A percentile compares a stretch with the other conserved stretches of the same genome.
Evolutionary conservation across 2,797 vertebrate genomes (phyloP).

Genomic region (Epinephelus malabaricus): DNA sequence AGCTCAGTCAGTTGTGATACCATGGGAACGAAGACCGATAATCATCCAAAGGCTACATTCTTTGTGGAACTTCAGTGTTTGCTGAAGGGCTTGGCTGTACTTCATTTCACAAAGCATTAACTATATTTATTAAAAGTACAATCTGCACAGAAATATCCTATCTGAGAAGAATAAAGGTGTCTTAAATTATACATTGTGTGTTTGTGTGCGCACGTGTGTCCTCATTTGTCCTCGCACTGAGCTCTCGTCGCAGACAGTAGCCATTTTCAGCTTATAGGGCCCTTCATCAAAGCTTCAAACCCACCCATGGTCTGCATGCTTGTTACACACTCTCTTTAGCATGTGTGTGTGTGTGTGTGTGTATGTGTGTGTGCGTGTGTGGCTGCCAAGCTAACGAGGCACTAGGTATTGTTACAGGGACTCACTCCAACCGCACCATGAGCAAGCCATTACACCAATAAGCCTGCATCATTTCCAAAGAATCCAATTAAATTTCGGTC

Average conservation of each 20-base stretch:
- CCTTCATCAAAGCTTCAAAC: constrained; percentile 72
- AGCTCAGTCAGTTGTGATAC: constrained; percentile 51
- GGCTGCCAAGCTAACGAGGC: constrained; percentile 75
- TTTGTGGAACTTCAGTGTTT: constrained; percentile 40
- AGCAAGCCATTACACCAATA: constrained; percentile 81
- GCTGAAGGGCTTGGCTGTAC: constrained; percentile 19
- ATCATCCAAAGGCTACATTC: constrained; percentile 54
- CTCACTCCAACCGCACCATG: constrained; percentile 80
- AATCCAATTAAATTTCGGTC: constrained; percentile 83
- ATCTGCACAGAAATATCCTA: constrained; percentile 1
- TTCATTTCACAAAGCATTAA: constrained; percentile 8
- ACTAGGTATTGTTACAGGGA: constrained; percentile 77
- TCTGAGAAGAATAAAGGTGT: neutral
- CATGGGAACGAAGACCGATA: constrained; percentile 43
- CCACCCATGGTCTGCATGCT: constrained; percentile 59
- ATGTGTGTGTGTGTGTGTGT: constrained; percentile 36
- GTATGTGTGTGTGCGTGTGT: constrained; percentile 40
- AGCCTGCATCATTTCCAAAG: constrained; percentile 82
- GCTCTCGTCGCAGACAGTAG: constrained; percentile 57
- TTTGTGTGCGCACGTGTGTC: constrained; percentile 34
- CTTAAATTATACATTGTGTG: constrained; percentile 1
- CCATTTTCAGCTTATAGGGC: constrained; percentile 64
- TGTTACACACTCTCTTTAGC: constrained; percentile 65
- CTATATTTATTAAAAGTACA: neutral
- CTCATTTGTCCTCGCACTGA: constrained; percentile 57